Base-by-base conservation (phyloP, 2,888 invertebrate species). In the Perithous albicinctus region DNA sequence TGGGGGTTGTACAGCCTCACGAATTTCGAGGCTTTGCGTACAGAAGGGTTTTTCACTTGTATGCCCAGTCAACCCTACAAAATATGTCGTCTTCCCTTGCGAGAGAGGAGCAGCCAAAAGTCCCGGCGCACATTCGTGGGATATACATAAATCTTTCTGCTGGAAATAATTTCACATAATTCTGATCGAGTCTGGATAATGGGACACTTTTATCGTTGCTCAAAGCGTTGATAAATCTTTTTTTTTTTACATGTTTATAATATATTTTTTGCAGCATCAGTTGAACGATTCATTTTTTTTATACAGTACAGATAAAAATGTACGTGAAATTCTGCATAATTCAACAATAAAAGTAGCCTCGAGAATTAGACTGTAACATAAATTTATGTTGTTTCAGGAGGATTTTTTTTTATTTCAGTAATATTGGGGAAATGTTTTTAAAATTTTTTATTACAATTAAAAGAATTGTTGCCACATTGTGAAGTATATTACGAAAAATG, bases 11-110 rank as follows among this genome's bases (percentile, higher is more conserved):
- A 15, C 29, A 29, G 18, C 15, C 32, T 32, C 32, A 29, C 26
- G 7, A 15, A 20, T 4, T 1, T 59, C 43, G 18, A 43, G 32
- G 12, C 23, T 41, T 35, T 38, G 4, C 63, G 32, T 15, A 15
- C 23, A 63, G 43, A 78, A 23, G 38, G 56, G 41, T 69, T 77
- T 63, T 70, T 46, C 63, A 35, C 29, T 48, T 51, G 23, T 20
- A 67, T 26, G n/a, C 48, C 32, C 29, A 54, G 59, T n/a, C 18
- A 32, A 15, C 59, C 32, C 59, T 8, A 8, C 8, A 59, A 32
- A 59, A 59, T 59, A 59, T 32, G 18, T 59, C 59, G 59, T 56
- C 15, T 59, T 59, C 15, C 8, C 59, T n/a, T n/a, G n/a, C 59
- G 59, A n/a, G 8, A 18, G 32, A 59, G 15, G 32, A 59, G 2